These are phyloP conservation scores for Fissipunctia ypsillon DNA, from an alignment of 2,888 invertebrate genomes.

Conservation along the genomic window DNA sequence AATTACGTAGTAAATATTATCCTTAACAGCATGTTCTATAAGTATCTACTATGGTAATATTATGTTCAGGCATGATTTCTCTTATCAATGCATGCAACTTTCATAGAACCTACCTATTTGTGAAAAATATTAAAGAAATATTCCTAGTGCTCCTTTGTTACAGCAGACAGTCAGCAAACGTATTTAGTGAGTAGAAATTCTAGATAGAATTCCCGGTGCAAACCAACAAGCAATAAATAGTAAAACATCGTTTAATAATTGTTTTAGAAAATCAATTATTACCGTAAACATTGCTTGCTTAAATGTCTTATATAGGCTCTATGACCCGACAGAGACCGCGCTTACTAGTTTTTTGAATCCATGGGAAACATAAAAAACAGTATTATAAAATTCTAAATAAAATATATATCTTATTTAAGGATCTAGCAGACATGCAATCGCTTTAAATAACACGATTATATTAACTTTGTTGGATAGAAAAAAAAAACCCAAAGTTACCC, in stretches of 20 bases:
- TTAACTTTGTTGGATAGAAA: too few species aligned
- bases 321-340: too few species aligned
- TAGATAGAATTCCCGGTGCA: not conserved
- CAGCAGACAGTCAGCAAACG: too few species aligned
- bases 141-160: not conserved
- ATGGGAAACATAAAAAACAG: too few species aligned
- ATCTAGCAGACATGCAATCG: too few species aligned
- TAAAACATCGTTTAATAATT: not conserved
- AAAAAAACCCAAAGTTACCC: too few species aligned
- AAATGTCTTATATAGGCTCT: too few species aligned
- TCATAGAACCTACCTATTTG: not conserved
- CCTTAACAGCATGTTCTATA: conserved; percentile 10
- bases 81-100: conserved; percentile 4
- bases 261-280: not conserved
- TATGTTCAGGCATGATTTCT: not conserved
- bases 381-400: too few species aligned
- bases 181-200: not conserved
- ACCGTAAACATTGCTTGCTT: not conserved
- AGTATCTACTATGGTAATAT: not conserved
- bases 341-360: too few species aligned
- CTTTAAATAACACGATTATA: too few species aligned
- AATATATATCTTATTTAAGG: too few species aligned
- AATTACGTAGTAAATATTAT: not conserved
- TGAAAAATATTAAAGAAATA: not conserved
- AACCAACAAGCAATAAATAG: not conserved